Conservation (phyloP, 2,797 vertebrate genomes). For the Enteromius treurensis region DNA sequence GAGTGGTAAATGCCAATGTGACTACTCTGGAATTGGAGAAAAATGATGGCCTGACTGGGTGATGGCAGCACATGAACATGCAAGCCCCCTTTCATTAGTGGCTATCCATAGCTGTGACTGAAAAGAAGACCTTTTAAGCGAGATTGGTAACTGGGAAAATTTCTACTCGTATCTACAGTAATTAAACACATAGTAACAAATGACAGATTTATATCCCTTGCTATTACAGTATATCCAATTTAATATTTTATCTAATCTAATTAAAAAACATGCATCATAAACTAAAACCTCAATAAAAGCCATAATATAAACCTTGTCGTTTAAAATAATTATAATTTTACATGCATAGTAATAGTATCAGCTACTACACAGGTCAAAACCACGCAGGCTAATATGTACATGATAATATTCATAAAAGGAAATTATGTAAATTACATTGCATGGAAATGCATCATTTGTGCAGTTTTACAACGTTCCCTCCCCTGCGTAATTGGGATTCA, state of each 20-base stretch:
- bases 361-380: not conserved
- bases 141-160: constrained; percentile 19
- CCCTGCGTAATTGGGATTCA: not conserved
- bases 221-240: not conserved
- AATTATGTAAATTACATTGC: not conserved
- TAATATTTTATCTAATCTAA: not conserved
- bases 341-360: not conserved
- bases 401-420: not conserved
- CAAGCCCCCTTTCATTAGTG: constrained; percentile 2
- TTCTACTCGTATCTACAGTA: constrained; percentile 11
- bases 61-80: constrained; percentile 36
- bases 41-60: constrained; percentile 67
- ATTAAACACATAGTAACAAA: not conserved
- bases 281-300: not conserved
- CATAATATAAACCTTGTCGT: not conserved
- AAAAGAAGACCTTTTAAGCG: not conserved
- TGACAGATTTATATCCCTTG: not conserved
- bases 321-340: constrained; percentile 1
- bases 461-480: constrained; percentile 7
- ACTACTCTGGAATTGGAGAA: constrained; percentile 72
- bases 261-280: not conserved
- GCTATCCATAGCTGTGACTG: constrained; percentile 5
- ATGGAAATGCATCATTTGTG: constrained; percentile 3
- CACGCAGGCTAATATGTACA: not conserved
- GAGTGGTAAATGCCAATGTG: not conserved